phyloP scores from a whole-genome alignment of 1,140 invertebrate species.

The Acromyrmex heyeri region DNA sequence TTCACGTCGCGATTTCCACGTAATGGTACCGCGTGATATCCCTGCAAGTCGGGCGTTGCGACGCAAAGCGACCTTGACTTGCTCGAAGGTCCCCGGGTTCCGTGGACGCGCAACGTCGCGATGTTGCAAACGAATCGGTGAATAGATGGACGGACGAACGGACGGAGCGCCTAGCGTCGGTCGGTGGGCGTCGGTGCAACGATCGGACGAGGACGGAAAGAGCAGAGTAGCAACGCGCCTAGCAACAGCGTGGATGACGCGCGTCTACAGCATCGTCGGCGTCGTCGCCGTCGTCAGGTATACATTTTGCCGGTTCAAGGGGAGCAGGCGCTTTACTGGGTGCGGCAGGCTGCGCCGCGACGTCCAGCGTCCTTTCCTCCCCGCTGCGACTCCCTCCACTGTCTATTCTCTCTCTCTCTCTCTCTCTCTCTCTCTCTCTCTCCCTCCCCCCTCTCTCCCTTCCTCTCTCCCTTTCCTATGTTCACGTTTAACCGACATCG shows the following conservation, averaged over 20 bases:
- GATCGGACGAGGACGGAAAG: constrained; percentile 65
- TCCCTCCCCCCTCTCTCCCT: background rate
- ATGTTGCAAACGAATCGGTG: background rate
- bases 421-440: background rate
- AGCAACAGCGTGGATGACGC: constrained; percentile 78
- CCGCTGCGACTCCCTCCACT: constrained; percentile 34
- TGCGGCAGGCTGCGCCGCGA: constrained; percentile 84
- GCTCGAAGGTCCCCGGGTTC: constrained; percentile 14
- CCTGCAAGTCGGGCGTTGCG: background rate
- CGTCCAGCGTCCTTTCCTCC: constrained; percentile 76
- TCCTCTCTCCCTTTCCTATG: background rate
- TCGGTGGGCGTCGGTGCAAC: constrained; percentile 28
- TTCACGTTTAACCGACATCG: constrained; percentile 29
- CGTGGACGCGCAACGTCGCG: constrained; percentile 32
- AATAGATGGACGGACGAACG: background rate
- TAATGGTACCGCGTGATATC: background rate
- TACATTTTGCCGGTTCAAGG: constrained; percentile 73
- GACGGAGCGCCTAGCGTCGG: background rate
- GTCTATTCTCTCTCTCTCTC: background rate
- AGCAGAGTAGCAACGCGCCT: constrained; percentile 70
- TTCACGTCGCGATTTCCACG: background rate
- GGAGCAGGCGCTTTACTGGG: constrained; percentile 83
- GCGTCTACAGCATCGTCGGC: constrained; percentile 62
- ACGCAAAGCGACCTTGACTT: constrained; percentile 61
- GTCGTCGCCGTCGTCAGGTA: constrained; percentile 71